Evolutionary conservation across 2,888 invertebrate species (phyloP).

Genomic region (Petrolisthes manimaculis): DNA sequence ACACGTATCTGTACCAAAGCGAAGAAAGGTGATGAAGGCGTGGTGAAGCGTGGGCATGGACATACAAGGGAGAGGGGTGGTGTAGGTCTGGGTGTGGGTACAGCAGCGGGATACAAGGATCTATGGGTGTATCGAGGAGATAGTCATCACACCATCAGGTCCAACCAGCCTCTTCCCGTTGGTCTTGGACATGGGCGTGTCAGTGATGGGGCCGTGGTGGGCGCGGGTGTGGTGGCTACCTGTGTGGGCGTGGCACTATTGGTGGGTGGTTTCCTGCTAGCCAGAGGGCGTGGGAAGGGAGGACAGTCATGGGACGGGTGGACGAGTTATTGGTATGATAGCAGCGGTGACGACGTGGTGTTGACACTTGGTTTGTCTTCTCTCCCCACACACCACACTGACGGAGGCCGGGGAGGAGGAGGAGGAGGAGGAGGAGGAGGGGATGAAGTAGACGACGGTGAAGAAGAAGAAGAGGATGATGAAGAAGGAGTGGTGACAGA

Average conservation of each 20-base stretch:
- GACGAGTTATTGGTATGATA: conserved; percentile 47
- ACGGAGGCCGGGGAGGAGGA: not conserved
- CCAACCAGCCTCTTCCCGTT: conserved; percentile 25
- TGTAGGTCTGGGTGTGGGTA: not conserved
- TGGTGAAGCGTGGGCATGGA: not conserved
- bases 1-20: not conserved
- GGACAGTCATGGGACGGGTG: conserved; percentile 15
- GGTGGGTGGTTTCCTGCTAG: conserved; percentile 50
- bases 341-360: conserved; percentile 43
- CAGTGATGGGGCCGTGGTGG: conserved; percentile 52
- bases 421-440: not conserved
- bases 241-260: conserved; percentile 51
- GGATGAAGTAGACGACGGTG: not conserved
- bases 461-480: not conserved
- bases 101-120: conserved; percentile 27
- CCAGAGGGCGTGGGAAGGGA: conserved; percentile 42
- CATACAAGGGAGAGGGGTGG: not conserved
- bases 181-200: conserved; percentile 29
- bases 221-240: conserved; percentile 55
- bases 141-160: conserved; percentile 17
- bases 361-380: conserved; percentile 8
- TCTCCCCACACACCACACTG: not conserved
- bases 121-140: conserved; percentile 47
- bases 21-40: not conserved
- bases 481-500: conserved; percentile 28